Base-by-base conservation (phyloP, 2,113 vertebrate genomes). In the Nannospalax galili region DNA sequence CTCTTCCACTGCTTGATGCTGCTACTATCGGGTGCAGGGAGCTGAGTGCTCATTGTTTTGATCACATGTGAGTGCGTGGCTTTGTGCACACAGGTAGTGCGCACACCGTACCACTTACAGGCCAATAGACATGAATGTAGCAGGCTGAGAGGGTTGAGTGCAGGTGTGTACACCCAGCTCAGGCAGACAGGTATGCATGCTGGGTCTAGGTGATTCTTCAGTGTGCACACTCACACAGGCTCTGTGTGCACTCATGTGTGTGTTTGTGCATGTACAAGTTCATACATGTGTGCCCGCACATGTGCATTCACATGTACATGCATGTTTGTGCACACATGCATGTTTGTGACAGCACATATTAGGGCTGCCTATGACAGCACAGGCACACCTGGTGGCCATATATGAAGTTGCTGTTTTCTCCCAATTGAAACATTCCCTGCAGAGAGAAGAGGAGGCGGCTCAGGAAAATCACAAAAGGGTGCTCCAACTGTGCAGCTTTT, bases 91-190 rank as follows among this genome's bases (percentile, higher is more conserved):
- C 11, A 0, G 37, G 26, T 30, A 4, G 37, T 32, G 5, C 12
- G 35, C 58, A 60, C 28, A 45, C 11, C 28, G 5, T 1, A 32
- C 28, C 35, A 2, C 40, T 70, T 48, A 20, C 26, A 40, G 74
- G 32, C 14, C 0, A 4, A 14, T 5, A 45, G 7, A 2, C 19
- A 1, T 20, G 90, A 24, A 65, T 52, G 16, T 64, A 24, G 65
- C 32, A 9, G 24, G n/a, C 30, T 2, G 40, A 52, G 70, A 5
- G 1, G 35, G 52, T 14, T 73, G n/a, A 28, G 35, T 0, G 0
- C 22, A 73, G n/a, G 32, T 5, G 0, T 28, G 70, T 12, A 6
- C 2, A 6, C 3, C 4, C 10, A 1, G 58, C 1, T 3, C 0
- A 26, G 20, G 37, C 42, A 5, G 6, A 26, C n/a, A n/a, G n/a